These are phyloP conservation scores for Borostomias antarcticus DNA, from an alignment of 2,797 vertebrate genomes.

Conservation along the genomic window DNA sequence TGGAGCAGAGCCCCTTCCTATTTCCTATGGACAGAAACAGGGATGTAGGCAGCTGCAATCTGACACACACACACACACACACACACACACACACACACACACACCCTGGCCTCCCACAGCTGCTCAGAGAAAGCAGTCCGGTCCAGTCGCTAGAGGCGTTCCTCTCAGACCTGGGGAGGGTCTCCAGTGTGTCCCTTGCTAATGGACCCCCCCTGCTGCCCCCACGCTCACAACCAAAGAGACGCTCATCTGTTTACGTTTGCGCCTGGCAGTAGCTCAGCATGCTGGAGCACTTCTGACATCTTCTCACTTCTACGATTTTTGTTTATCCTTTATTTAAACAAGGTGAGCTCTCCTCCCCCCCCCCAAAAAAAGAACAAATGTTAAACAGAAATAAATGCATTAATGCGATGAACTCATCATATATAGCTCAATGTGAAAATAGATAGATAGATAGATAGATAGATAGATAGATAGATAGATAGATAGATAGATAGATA, in stretches of 20 bases:
- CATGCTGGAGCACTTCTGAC: neutral
- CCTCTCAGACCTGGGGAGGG: neutral
- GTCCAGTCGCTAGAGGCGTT: neutral
- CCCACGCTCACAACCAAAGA: conserved; percentile 1
- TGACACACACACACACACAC: neutral
- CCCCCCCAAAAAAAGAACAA: too few relatives aligned
- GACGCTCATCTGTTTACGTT: conserved; percentile 1
- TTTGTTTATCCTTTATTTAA: too few relatives aligned
- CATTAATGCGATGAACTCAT: neutral
- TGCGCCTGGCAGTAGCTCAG: neutral
- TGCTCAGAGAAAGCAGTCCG: neutral
- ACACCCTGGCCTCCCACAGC: neutral
- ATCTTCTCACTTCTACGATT: neutral
- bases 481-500: too few relatives aligned
- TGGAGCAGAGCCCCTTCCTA: neutral
- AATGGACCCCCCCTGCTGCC: conserved; percentile 6
- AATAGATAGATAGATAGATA: too few relatives aligned
- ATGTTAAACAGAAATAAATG: neutral
- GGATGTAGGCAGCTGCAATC: too few relatives aligned
- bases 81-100: conserved; percentile 1
- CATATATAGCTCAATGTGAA: neutral
- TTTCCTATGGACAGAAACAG: neutral
- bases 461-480: too few relatives aligned
- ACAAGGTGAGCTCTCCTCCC: too few relatives aligned
- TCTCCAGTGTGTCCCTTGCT: neutral